phyloP scores from a whole-genome alignment of 2,888 invertebrate genomes.

The Automeris io region DNA sequence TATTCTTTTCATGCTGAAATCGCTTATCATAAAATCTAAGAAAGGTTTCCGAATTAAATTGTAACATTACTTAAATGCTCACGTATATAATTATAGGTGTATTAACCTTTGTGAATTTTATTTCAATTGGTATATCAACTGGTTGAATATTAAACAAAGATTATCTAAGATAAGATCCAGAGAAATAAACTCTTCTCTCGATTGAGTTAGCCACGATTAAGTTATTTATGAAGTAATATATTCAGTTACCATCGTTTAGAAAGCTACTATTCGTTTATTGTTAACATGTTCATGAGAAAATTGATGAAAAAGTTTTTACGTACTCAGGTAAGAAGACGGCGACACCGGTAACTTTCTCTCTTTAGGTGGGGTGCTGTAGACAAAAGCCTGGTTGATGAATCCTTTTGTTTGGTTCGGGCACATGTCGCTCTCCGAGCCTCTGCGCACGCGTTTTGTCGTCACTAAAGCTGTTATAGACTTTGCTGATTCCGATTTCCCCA shows the following conservation, averaged over 20 bases:
- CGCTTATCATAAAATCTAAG: too few relatives aligned
- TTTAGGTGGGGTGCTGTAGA: slow-evolving; percentile 72
- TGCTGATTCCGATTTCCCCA: slow-evolving; percentile 61
- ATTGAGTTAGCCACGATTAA: not conserved
- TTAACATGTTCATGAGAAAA: slow-evolving; percentile 7
- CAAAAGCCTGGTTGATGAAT: slow-evolving; percentile 65
- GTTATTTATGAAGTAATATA: not conserved
- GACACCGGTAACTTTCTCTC: slow-evolving; percentile 62
- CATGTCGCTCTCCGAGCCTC: slow-evolving; percentile 69
- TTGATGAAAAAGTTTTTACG: slow-evolving; percentile 34
- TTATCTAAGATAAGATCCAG: too few relatives aligned
- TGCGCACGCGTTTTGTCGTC: slow-evolving; percentile 44
- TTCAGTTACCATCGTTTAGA: not conserved
- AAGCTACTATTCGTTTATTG: not conserved
- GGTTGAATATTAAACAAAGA: too few relatives aligned
- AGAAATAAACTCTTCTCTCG: too few relatives aligned
- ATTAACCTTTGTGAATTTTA: too few relatives aligned
- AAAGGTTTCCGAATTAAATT: too few relatives aligned
- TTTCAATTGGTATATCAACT: too few relatives aligned
- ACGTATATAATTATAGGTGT: too few relatives aligned
- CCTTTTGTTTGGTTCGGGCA: slow-evolving; percentile 48
- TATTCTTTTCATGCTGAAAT: too few relatives aligned
- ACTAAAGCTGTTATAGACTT: slow-evolving; percentile 50
- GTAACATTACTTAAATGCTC: too few relatives aligned
- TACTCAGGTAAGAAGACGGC: slow-evolving; percentile 66